Evolutionary conservation across 2,797 vertebrate species (phyloP).

Genomic region (Diplodus puntazzo): DNA sequence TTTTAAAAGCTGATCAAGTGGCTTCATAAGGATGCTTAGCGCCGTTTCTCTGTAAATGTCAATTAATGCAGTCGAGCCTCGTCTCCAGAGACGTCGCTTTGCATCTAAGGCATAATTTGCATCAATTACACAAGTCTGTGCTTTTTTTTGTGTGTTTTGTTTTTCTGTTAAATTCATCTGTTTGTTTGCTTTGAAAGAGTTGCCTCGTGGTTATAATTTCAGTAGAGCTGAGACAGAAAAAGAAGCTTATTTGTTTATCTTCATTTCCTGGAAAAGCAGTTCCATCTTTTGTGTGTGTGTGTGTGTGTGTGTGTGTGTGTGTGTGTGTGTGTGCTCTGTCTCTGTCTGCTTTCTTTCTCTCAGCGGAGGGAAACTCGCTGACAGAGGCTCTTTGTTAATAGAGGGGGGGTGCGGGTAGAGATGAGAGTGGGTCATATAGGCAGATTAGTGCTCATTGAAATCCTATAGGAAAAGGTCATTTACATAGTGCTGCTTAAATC

Average conservation of each 20-base stretch:
- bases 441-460: conserved; percentile 81
- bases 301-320: conserved; percentile 13
- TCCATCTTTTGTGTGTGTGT: conserved; percentile 35
- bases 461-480: conserved; percentile 79
- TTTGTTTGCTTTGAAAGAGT: conserved; percentile 51
- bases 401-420: conserved; percentile 21
- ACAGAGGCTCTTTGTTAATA: conserved; percentile 78
- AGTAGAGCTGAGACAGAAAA: conserved; percentile 28
- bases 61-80: conserved; percentile 21
- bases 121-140: conserved; percentile 41
- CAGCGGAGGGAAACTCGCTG: conserved; percentile 65
- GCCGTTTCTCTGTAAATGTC: conserved; percentile 28
- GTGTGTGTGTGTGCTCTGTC: conserved; percentile 25
- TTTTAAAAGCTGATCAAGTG: conserved; percentile 14
- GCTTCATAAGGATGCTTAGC: conserved; percentile 13
- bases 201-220: conserved; percentile 48
- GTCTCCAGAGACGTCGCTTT: conserved; percentile 31
- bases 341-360: conserved; percentile 44
- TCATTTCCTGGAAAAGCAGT: conserved; percentile 31
- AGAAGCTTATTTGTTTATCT: conserved; percentile 44
- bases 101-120: conserved; percentile 35
- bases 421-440: conserved; percentile 69
- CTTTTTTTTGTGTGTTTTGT: conserved; percentile 45
- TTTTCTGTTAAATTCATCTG: conserved; percentile 37
- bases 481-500: conserved; percentile 77